phyloP scores from a whole-genome alignment of 35 echinoderm and acorn worm species.

The Stichopus chloronotus region DNA sequence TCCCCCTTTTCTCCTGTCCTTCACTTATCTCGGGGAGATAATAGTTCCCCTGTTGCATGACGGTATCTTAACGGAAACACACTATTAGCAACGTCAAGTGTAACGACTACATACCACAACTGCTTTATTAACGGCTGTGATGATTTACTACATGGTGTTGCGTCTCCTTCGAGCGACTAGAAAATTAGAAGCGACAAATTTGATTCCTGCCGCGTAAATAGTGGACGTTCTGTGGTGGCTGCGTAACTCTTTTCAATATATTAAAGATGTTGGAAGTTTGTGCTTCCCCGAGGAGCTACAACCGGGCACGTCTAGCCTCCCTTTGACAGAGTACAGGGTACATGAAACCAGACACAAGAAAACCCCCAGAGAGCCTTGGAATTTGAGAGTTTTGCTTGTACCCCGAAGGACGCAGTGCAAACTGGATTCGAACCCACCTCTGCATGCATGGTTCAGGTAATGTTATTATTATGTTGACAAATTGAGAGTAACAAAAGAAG shows the following conservation, averaged over 20 bases:
- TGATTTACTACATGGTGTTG: background rate
- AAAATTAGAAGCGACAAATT: slow-evolving; percentile 47
- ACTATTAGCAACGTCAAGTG: slow-evolving; percentile 7
- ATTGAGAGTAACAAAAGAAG: background rate
- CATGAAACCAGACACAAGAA: slow-evolving; percentile 34
- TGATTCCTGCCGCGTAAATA: slow-evolving; percentile 37
- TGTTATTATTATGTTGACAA: slow-evolving; percentile 1
- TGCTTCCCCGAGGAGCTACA: slow-evolving; percentile 39
- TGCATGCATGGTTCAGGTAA: background rate
- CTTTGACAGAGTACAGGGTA: slow-evolving; percentile 38
- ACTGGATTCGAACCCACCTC: background rate
- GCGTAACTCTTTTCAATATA: background rate
- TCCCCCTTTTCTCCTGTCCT: background rate
- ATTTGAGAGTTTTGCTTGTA: slow-evolving; percentile 13
- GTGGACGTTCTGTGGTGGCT: background rate
- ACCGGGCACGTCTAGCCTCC: slow-evolving; percentile 23
- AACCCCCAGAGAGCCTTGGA: slow-evolving; percentile 26
- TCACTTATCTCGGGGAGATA: background rate
- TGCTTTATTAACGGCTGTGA: background rate
- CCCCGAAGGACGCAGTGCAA: background rate
- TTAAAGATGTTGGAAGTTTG: background rate
- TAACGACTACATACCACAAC: background rate
- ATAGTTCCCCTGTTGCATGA: background rate
- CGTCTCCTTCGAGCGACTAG: slow-evolving; percentile 14
- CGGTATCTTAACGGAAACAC: background rate